Conservation (phyloP, 2,888 invertebrate genomes). For the Mantis religiosa region DNA sequence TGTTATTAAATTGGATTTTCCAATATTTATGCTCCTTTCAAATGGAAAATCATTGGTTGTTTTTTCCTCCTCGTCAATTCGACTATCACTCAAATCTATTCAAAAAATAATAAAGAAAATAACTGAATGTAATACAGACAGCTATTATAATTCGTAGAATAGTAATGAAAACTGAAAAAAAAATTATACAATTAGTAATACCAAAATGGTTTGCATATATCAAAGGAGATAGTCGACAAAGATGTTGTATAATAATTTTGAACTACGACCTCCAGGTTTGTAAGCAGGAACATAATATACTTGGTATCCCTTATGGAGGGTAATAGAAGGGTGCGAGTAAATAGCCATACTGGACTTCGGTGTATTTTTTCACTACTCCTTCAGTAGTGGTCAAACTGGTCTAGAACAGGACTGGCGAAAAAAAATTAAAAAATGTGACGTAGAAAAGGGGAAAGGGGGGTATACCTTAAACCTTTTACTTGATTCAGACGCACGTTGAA, state of each 20-base stretch:
- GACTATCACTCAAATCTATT: no score
- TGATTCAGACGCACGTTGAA: conserved; percentile 8
- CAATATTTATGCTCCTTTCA: no score
- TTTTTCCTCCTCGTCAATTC: no score
- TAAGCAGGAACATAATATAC: background rate
- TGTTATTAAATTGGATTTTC: no score
- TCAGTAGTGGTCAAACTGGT: conserved; percentile 12
- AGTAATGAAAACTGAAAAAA: no score
- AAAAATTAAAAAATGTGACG: background rate
- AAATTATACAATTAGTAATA: no score
- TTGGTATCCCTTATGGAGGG: background rate
- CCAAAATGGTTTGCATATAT: no score
- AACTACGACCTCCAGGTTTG: background rate
- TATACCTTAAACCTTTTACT: background rate
- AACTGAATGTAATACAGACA: no score
- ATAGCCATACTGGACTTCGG: background rate
- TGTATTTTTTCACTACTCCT: background rate
- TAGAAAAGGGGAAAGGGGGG: background rate
- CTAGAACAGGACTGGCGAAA: background rate
- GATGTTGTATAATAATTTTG: background rate
- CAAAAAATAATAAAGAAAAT: no score
- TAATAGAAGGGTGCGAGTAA: background rate
- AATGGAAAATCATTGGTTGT: no score
- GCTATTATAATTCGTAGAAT: no score
- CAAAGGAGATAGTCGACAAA: no score